Base-by-base conservation (phyloP, 2,888 invertebrate species). In the Dermolepida albohirtum region DNA sequence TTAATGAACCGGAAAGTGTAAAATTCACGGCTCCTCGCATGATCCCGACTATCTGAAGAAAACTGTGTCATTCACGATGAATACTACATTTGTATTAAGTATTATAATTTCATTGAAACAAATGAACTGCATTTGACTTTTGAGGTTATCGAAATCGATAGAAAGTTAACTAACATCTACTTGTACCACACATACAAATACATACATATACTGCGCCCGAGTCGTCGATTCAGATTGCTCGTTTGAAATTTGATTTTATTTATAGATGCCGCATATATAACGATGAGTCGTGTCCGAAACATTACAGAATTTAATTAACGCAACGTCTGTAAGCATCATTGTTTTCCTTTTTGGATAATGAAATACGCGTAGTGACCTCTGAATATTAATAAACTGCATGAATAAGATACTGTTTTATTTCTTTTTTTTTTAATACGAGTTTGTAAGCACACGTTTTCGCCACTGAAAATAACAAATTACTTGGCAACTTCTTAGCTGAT, bases 271-370 rank as follows among this genome's bases (percentile, higher is more conserved):
- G 22, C 8, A 17, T 12, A 16, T 16, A 44, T 44, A 44, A n/a
- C 49, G 10, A 11, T 16, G 49, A 7, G 11, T 49, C 16, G 14
- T 22, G 17, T 8, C 17, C 49, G 49, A 49, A 22, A 22, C 11
- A 49, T 49, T 49, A 49, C 17, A 49, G 49, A 49, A 49, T 49
- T 49, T 22, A 49, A 49, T 49, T 49, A 49, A 49, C 17, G 14
- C 17, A 22, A 49, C 6, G 47, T 10, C 17, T 8, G 47, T 47
- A 16, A 16, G 49, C 11, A 11, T 16, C 22, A 49, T 49, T 49
- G 49, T 49, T 49, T 49, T 49, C 49, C 14, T 49, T 49, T 49
- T 49, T 49, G 49, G 22, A 4, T 22, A 22, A 16, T 49, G 11
- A 22, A 11, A 49, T 8, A 49, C 14, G n/a, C 22, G 16, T 16